Percentiles rank a stretch among this genome's conserved stretches.
Evolutionary conservation across 2,113 vertebrate genomes (phyloP).

Genomic region (Delphinapterus leucas): DNA sequence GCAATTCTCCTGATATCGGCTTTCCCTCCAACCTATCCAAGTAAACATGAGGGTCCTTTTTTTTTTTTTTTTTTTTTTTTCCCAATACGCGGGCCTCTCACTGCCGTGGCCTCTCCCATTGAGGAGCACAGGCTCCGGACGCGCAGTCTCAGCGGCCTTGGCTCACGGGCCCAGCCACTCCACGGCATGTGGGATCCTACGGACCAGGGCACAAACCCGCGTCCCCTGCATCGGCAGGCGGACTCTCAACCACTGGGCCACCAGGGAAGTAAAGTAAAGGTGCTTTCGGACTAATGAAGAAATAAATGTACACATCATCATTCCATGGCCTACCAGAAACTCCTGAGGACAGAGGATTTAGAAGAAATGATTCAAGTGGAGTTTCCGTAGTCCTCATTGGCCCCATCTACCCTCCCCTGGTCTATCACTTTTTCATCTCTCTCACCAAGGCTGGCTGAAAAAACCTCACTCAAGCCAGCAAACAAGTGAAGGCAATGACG

Average conservation of each 20-base stretch:
- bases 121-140: too few species aligned
- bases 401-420: background rate
- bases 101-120: too few species aligned
- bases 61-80: too few species aligned
- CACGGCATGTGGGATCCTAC: too few species aligned
- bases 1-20: background rate
- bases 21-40: background rate
- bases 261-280: background rate
- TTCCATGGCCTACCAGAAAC: background rate
- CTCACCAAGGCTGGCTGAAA: background rate
- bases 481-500: background rate
- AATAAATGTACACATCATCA: background rate
- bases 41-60: background rate
- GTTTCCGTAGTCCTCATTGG: background rate
- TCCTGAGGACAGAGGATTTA: background rate
- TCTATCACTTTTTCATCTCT: background rate
- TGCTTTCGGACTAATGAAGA: slow-evolving; percentile 24
- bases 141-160: too few species aligned
- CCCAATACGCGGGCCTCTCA: too few species aligned
- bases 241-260: too few species aligned
- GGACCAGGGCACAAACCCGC: too few species aligned
- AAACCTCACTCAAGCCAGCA: background rate
- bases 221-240: too few species aligned
- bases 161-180: too few species aligned
- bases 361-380: background rate